Base-by-base conservation (phyloP, 2,888 invertebrate genomes). In the Atherix ibis region DNA sequence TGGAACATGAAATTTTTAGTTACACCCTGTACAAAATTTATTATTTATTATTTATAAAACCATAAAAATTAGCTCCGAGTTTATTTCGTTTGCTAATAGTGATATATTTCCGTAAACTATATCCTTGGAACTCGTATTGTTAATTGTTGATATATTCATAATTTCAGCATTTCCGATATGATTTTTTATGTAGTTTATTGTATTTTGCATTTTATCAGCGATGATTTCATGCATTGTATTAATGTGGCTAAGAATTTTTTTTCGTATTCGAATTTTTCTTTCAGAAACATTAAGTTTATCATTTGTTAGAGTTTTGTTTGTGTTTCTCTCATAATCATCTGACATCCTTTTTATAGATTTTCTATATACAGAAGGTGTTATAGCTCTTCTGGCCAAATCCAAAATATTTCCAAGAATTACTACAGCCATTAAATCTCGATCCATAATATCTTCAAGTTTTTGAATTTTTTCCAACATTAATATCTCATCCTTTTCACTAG, bases 391-490 rank as follows among this genome's bases (percentile, higher is more conserved):
- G 2, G 56, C 48, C 27, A 56, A 44, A 32, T 58, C 57, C 43
- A 61, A 46, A 3, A 54, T 51, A 29, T 47, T 48, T 3, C 45
- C 44, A 3, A 61, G 44, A 15, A 59, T 53, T 6, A 47, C 45
- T n/a, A 61, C 39, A 0, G 58, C 52, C 2, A 46, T 46, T 31
- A 46, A 44, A 38, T 61, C 58, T 5, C 61, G 48, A 2, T 42
- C 38, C 31, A 61, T 38, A 14, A 54, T 52, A 13, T 47, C 43
- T 39, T 60, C 52, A 10, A 60, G 53, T 27, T 48, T 47, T 18
- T 48, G 42, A 14, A 56, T 47, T 41, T 55, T 53, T 2, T 48
- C 44, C 33, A 49, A 33, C 5, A 52, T 43, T 4, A 40, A 38
- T 0, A 34, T 29, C 13, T 40, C 40, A 25, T 52, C 46, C 22